These are phyloP conservation scores for Dendroctonus valens DNA, from an alignment of 1,140 invertebrate genomes.

Conservation along the genomic window DNA sequence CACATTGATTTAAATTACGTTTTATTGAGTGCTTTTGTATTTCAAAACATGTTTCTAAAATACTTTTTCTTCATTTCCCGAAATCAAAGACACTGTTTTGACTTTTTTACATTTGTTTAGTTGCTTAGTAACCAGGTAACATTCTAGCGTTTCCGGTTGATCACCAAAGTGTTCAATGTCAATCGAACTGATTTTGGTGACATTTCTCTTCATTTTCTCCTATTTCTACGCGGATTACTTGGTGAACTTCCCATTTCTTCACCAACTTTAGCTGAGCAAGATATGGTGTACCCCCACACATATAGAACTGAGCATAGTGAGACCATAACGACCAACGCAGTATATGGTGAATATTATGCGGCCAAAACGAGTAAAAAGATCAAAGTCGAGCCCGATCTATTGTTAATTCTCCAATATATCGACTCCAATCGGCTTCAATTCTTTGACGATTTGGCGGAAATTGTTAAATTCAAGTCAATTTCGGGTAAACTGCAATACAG, in stretches of 20 bases:
- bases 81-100: too few species aligned
- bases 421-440: slow-evolving; percentile 42
- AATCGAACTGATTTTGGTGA: slow-evolving; percentile 38
- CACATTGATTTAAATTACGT: too few species aligned
- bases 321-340: slow-evolving; percentile 45
- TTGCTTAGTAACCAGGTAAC: too few species aligned
- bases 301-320: slow-evolving; percentile 48
- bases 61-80: too few species aligned
- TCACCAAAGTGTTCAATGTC: slow-evolving; percentile 17
- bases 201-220: slow-evolving; percentile 44
- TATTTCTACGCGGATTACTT: slow-evolving; percentile 46
- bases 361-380: slow-evolving; percentile 43
- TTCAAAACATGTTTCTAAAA: too few species aligned
- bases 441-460: slow-evolving; percentile 40
- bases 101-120: too few species aligned
- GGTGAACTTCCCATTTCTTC: slow-evolving; percentile 43
- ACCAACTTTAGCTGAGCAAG: slow-evolving; percentile 34
- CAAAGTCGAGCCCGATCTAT: slow-evolving; percentile 40
- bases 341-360: slow-evolving; percentile 46
- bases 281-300: slow-evolving; percentile 46
- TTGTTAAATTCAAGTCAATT: slow-evolving; percentile 42
- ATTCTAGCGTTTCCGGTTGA: too few species aligned
- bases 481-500: slow-evolving; percentile 38
- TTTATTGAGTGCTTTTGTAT: too few species aligned
- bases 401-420: slow-evolving; percentile 43